Evolutionary conservation across 1,140 invertebrate species (phyloP).

Genomic region (Drosophila littoralis): DNA sequence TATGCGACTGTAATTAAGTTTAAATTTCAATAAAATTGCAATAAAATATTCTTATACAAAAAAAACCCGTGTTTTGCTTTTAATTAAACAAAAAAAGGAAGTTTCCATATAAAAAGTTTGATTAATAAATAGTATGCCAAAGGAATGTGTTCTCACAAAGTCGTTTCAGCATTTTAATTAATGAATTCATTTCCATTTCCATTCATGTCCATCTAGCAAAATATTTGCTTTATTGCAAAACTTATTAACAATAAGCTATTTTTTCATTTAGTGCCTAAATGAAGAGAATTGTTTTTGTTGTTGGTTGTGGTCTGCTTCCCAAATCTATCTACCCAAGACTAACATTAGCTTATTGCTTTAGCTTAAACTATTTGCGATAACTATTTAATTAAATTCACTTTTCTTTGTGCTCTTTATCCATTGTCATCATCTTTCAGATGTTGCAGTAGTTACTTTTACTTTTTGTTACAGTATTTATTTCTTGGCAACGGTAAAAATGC

Average conservation of each 20-base stretch:
- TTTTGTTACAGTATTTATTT: neutral
- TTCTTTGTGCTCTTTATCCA: neutral
- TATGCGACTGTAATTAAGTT: conserved; percentile 31
- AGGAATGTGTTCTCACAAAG: neutral
- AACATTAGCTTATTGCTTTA: conserved; percentile 2
- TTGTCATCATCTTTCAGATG: neutral
- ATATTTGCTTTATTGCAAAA: neutral
- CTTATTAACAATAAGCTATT: no score
- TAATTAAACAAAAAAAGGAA: neutral
- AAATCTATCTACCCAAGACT: neutral
- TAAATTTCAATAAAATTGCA: conserved; percentile 22
- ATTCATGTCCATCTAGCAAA: conserved; percentile 9
- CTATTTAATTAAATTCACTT: no score
- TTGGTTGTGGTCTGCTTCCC: neutral
- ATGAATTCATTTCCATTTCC: conserved; percentile 23
- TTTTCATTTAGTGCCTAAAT: no score
- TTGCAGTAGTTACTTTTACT: neutral
- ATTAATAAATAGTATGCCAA: conserved; percentile 6
- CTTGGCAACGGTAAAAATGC: neutral
- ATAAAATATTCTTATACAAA: conserved; percentile 2
- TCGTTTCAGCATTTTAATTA: conserved; percentile 19
- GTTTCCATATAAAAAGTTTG: conserved; percentile 1
- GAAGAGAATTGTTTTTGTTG: neutral
- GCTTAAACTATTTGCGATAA: no score
- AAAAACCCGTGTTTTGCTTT: neutral